Evolutionary conservation across 2,888 invertebrate species (phyloP), one percentile per base, ranked within the genome.

Genomic region (Drosophila prolongata): DNA sequence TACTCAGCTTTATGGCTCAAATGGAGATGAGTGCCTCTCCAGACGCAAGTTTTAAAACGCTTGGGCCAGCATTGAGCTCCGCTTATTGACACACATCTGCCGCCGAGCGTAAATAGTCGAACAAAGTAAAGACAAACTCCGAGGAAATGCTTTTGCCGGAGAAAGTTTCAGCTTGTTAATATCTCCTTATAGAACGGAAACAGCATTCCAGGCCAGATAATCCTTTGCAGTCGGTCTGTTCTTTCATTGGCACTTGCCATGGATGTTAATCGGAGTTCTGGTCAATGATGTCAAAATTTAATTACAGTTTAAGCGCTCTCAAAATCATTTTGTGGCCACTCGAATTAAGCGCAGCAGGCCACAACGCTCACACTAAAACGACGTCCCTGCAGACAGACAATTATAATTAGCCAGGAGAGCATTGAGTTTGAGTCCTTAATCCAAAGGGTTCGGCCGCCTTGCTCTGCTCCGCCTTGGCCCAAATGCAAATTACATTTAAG

Each of bases 401-500:
- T 43, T 56, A 72, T 74, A 72, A 72, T 70, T 55, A 70, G 50
- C 50, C 64, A 30, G 30, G 10, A 34, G 19, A 38, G 34, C 59
- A 60, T 57, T 56, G 35, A 35, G 62, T 50, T 56, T 55, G 38
- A 43, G 49, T 50, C 64, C 60, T 40, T 73, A 61, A 74, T 67
- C 73, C 61, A 52, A 56, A 40, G 58, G 43, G 71, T 27, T 61
- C 62, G 54, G 16, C 49, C 16, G 47, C 37, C 55, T 43, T 14
- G 35, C 40, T 38, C 38, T n/a, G 38, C 38, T 38, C 10, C 16
- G 38, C 34, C 55, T 19, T 16, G 53, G 30, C 62, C 46, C 53
- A 47, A 62, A 57, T 56, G 71, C 61, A 75, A 79, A 79, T 82
- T 79, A 60, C 80, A 79, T 82, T 79, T 68, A 64, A 56, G 75